Evolutionary conservation across 2,113 vertebrate genomes (phyloP).

Genomic region (Scytalopus superciliaris): DNA sequence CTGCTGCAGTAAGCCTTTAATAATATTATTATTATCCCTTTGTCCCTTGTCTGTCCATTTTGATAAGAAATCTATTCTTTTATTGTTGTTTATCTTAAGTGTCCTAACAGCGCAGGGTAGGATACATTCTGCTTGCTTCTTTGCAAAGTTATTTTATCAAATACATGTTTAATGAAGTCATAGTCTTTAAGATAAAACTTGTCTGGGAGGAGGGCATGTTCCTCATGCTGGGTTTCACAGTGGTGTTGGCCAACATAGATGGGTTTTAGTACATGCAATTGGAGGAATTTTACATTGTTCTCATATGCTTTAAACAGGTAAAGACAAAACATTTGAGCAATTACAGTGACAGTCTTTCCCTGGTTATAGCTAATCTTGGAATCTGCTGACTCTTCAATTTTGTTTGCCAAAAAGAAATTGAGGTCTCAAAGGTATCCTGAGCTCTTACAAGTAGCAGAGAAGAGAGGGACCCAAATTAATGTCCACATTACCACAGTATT

Average conservation of each 20-base stretch:
- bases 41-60: not conserved
- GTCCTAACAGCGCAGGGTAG: not conserved
- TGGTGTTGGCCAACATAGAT: rapidly evolving
- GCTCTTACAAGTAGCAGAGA: not conserved
- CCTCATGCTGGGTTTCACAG: not conserved
- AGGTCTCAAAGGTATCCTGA: not conserved
- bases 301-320: not conserved
- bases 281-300: not conserved
- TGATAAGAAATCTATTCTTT: not conserved
- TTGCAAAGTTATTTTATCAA: not conserved
- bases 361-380: not conserved
- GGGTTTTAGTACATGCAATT: not conserved
- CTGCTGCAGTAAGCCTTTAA: not conserved
- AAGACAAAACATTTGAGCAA: not conserved
- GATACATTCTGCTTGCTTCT: not conserved
- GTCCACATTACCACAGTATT: not conserved
- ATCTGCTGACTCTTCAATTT: not conserved
- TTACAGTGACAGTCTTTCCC: not conserved
- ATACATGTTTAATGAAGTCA: not conserved
- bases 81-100: not conserved
- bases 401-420: not conserved
- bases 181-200: not conserved
- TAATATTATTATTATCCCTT: not conserved
- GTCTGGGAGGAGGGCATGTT: not conserved
- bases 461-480: not conserved